Conservation (phyloP, 2,888 invertebrate genomes). For the Osedax frankpressi region DNA sequence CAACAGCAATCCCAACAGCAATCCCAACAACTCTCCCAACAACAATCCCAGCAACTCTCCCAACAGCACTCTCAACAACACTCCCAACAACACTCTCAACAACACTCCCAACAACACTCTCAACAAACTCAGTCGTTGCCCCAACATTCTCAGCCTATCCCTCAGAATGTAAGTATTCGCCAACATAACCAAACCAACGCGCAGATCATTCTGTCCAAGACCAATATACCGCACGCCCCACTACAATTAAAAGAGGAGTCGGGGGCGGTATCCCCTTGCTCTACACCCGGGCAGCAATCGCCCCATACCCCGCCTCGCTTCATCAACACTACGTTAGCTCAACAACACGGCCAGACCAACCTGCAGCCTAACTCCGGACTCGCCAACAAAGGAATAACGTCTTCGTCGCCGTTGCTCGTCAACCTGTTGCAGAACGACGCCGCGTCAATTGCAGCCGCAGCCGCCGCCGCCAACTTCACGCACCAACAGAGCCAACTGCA, state of each 20-base stretch:
- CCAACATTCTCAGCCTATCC: no score
- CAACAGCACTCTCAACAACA: not conserved
- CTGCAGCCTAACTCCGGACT: not conserved
- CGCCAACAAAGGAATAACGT: slow-evolving; percentile 31
- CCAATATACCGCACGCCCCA: not conserved
- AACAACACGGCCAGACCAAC: not conserved
- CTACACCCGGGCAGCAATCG: not conserved
- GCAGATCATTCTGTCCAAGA: not conserved
- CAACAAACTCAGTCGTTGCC: no score
- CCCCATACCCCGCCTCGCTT: not conserved
- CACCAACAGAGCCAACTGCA: not conserved
- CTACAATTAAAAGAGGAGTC: not conserved
- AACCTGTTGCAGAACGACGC: slow-evolving; percentile 76
- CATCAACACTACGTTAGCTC: slow-evolving; percentile 3
- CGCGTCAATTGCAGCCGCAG: slow-evolving; percentile 7
- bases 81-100: no score
- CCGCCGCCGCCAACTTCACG: not conserved
- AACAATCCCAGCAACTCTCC: not conserved
- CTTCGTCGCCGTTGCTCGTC: slow-evolving; percentile 73
- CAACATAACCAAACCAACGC: not conserved
- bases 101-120: no score
- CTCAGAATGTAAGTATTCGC: not conserved
- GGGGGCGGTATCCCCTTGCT: not conserved
- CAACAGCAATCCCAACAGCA: not conserved
- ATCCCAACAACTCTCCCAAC: not conserved